Base-by-base conservation (phyloP, 2,888 invertebrate species). In the Cataglyphis cursor region DNA sequence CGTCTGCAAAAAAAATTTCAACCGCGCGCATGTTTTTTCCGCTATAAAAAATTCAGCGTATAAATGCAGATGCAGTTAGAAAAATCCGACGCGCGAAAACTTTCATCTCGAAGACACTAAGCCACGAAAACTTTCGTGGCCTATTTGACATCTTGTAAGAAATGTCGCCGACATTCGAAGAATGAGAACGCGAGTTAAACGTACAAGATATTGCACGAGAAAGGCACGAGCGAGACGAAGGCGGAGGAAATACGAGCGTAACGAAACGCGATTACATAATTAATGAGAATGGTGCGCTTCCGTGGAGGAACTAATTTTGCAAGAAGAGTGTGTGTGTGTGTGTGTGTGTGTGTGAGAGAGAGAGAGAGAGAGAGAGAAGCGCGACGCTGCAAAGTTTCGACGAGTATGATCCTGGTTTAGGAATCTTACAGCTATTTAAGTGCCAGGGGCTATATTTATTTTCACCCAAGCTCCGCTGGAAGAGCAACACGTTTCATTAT, bases 211-310 rank as follows among this genome's bases (percentile, higher is more conserved):
- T 76, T 41, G 68, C 18, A 2, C 31, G 1, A 78, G 59, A n/a
- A 44, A 59, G 59, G 44, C 31, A 4, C 38, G 15, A 28, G 38
- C 1, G 64, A 18, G n/a, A 3, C 15, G 18, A 10, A 18, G 18
- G 18, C 18, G 31, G 66, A 10, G 66, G 75, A 35, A 59, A 57
- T 70, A 66, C 48, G 68, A 51, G 82, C 80, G 78, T 82, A 87
- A 88, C 83, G 87, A 88, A 85, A 81, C 73, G 85, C 72, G 88
- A 88, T 88, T 84, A 85, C 88, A 87, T 88, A 88, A 88, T 88
- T 88, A 88, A 88, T 85, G 85, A 87, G 83, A 74, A 59, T 57
- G 24, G 61, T 48, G 64, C 35, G 48, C 31, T 80, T 72, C 78
- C 78, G 48, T 35, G 78, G 59, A 72, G 78, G 70, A 80, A 72